Evolutionary conservation across 2,797 vertebrate species (phyloP).

Genomic region (Falco concolor): DNA sequence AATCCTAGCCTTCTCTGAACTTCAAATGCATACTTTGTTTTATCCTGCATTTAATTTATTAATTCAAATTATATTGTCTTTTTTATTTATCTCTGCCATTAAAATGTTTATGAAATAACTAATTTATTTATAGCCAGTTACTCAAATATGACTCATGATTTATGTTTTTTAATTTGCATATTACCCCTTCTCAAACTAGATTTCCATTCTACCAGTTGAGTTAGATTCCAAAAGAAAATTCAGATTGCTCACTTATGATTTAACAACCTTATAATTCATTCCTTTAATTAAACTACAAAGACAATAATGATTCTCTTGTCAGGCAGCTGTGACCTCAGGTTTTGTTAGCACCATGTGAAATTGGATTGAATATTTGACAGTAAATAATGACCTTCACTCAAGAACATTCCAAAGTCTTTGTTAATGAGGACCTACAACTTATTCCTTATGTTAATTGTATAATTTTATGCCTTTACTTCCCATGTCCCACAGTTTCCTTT

Average conservation of each 20-base stretch:
- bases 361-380: not conserved
- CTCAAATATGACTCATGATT: not conserved
- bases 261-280: not conserved
- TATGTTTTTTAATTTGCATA: not conserved
- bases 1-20: not conserved
- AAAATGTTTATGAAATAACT: not conserved
- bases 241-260: not conserved
- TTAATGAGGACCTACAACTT: not conserved
- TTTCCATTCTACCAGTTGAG: not conserved
- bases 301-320: not conserved
- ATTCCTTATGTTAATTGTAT: not conserved
- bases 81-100: not conserved
- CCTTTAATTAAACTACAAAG: slow-evolving; percentile 12
- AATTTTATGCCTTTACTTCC: not conserved
- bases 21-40: not conserved
- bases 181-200: not conserved
- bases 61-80: not conserved
- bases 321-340: not conserved
- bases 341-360: not conserved
- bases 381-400: slow-evolving; percentile 33
- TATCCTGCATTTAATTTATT: not conserved
- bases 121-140: not conserved
- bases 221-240: not conserved
- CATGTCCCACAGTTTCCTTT: not conserved
- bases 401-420: not conserved